Evolutionary conservation across 1,140 invertebrate species (phyloP).

Genomic region (Ostrea edulis): DNA sequence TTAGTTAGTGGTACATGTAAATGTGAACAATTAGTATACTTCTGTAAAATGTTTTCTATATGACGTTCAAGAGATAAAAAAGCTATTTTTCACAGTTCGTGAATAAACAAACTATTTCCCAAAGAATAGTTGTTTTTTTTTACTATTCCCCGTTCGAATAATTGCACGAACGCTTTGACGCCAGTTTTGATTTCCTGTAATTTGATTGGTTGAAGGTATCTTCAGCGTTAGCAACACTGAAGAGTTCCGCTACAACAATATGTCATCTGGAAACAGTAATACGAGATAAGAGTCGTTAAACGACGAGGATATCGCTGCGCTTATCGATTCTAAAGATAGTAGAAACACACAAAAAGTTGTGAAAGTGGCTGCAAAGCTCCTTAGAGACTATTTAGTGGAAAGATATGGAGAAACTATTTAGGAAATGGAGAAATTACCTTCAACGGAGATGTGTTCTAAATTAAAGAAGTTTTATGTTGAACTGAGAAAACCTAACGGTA

Average conservation of each 20-base stretch:
- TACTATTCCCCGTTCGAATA: too few relatives aligned
- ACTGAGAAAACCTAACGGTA: constrained; percentile 37
- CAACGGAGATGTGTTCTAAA: too few relatives aligned
- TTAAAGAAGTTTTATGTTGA: constrained; percentile 40
- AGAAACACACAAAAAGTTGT: neutral
- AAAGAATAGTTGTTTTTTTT: too few relatives aligned
- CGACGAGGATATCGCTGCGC: neutral
- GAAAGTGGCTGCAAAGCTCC: neutral
- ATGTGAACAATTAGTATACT: too few relatives aligned
- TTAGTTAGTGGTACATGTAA: too few relatives aligned
- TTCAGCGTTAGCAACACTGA: neutral
- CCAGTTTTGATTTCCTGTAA: neutral
- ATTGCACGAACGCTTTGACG: neutral
- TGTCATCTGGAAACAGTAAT: neutral
- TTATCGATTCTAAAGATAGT: neutral
- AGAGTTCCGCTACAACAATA: neutral
- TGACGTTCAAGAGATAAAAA: too few relatives aligned
- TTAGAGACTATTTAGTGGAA: neutral
- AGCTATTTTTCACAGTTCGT: too few relatives aligned
- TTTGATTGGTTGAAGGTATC: neutral
- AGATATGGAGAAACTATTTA: too few relatives aligned
- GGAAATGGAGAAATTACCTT: too few relatives aligned
- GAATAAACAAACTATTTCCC: neutral
- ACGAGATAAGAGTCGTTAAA: neutral
- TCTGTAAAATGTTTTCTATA: too few relatives aligned